phyloP scores from a whole-genome alignment of 2,888 invertebrate species.

The Rapana venosa region DNA sequence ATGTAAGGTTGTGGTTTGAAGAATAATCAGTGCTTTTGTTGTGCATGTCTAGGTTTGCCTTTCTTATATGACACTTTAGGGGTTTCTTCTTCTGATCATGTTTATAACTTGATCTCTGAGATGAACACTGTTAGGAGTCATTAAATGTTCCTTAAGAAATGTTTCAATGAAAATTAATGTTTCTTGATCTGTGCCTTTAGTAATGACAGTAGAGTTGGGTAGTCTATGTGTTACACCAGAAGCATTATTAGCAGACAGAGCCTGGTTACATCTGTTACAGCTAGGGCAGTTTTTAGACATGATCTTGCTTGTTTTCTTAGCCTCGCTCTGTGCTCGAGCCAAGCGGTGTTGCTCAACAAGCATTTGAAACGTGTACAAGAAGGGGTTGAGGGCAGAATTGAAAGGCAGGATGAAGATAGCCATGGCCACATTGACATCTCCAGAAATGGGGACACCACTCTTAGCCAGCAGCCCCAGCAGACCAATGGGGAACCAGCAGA shows the following conservation, averaged over 20 bases:
- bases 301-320: neutral
- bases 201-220: neutral
- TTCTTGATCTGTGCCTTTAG: neutral
- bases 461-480: constrained; percentile 24
- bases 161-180: neutral
- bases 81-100: neutral
- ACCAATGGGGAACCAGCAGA: constrained; percentile 34
- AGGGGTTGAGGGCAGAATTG: constrained; percentile 11
- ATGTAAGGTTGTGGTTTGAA: too few relatives aligned
- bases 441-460: neutral
- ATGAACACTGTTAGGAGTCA: neutral
- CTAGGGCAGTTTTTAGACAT: neutral
- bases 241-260: neutral
- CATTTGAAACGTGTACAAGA: constrained; percentile 9
- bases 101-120: neutral
- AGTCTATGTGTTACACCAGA: too few relatives aligned
- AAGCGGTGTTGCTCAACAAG: neutral
- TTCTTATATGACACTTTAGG: too few relatives aligned
- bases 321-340: neutral
- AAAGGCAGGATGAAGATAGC: constrained; percentile 3
- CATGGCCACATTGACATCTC: neutral
- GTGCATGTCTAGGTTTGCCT: too few relatives aligned
- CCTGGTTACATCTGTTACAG: neutral
- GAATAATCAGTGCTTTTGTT: too few relatives aligned
- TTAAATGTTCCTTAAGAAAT: neutral